These are phyloP conservation scores for Hermaeophaga mercurialis DNA, from an alignment of 2,888 invertebrate species.

Conservation along the genomic window DNA sequence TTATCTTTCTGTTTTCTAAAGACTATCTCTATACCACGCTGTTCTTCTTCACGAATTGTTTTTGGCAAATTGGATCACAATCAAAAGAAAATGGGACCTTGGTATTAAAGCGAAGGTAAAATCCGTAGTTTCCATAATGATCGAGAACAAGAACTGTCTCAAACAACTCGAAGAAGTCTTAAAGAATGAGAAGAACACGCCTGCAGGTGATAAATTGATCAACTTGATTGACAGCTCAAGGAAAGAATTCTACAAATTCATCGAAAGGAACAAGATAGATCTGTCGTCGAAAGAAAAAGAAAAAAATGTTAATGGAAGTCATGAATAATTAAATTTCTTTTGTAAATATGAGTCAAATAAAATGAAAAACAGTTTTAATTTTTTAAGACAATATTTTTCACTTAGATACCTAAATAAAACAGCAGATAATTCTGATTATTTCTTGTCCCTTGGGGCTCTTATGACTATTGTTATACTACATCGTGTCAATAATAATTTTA, in stretches of 20 bases:
- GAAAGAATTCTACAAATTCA: conserved; percentile 59
- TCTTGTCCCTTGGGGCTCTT: too few relatives aligned
- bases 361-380: too few relatives aligned
- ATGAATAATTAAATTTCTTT: too few relatives aligned
- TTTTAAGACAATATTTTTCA: too few relatives aligned
- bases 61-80: conserved; percentile 47
- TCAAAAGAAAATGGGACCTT: conserved; percentile 50
- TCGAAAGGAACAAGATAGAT: conserved; percentile 57
- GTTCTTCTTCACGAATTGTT: conserved; percentile 36
- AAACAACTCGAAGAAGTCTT: conserved; percentile 58
- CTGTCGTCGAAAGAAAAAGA: conserved; percentile 73
- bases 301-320: too few relatives aligned
- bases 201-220: conserved; percentile 62
- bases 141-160: conserved; percentile 59
- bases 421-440: too few relatives aligned
- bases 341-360: too few relatives aligned
- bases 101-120: conserved; percentile 53
- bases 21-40: conserved; percentile 19
- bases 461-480: too few relatives aligned
- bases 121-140: conserved; percentile 56
- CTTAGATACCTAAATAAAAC: too few relatives aligned
- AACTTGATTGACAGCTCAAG: conserved; percentile 60
- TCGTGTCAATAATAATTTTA: too few relatives aligned
- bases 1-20: conserved; percentile 5
- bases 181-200: conserved; percentile 61